These are phyloP conservation scores for Drosophila teissieri DNA, from an alignment of 1,140 invertebrate species.

Conservation along the genomic window DNA sequence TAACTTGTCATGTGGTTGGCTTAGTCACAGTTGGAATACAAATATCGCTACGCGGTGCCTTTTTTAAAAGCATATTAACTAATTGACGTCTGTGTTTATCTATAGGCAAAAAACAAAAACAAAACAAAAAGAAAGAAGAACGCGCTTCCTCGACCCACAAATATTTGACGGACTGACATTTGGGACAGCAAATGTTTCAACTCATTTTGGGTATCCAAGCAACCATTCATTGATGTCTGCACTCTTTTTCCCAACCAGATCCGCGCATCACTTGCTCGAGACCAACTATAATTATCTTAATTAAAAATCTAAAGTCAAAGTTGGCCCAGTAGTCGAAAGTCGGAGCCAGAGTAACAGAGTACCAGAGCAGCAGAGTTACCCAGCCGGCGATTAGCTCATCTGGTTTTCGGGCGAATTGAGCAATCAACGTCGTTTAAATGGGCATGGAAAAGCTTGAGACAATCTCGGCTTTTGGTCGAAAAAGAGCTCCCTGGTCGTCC, in stretches of 20 bases:
- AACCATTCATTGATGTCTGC: slow-evolving; percentile 34
- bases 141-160: slow-evolving; percentile 40
- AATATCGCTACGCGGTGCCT: slow-evolving; percentile 3
- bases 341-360: not conserved
- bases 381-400: slow-evolving; percentile 70
- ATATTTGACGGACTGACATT: slow-evolving; percentile 68
- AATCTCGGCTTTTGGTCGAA: slow-evolving; percentile 15
- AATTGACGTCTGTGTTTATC: slow-evolving; percentile 76
- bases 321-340: slow-evolving; percentile 55
- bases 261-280: not conserved
- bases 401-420: slow-evolving; percentile 72
- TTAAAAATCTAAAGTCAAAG: slow-evolving; percentile 79
- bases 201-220: slow-evolving; percentile 34
- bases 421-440: slow-evolving; percentile 48
- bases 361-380: not conserved
- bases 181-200: slow-evolving; percentile 69
- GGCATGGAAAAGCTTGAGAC: slow-evolving; percentile 29
- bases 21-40: slow-evolving; percentile 43
- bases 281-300: slow-evolving; percentile 75
- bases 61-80: slow-evolving; percentile 71
- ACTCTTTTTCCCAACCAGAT: slow-evolving; percentile 15
- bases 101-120: slow-evolving; percentile 37
- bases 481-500: not conserved
- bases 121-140: not conserved
- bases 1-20: slow-evolving; percentile 32